Percentiles rank a stretch among this genome's conserved stretches.
Conservation (phyloP, 2,888 invertebrate genomes). For the Matsumyia berberina region DNA sequence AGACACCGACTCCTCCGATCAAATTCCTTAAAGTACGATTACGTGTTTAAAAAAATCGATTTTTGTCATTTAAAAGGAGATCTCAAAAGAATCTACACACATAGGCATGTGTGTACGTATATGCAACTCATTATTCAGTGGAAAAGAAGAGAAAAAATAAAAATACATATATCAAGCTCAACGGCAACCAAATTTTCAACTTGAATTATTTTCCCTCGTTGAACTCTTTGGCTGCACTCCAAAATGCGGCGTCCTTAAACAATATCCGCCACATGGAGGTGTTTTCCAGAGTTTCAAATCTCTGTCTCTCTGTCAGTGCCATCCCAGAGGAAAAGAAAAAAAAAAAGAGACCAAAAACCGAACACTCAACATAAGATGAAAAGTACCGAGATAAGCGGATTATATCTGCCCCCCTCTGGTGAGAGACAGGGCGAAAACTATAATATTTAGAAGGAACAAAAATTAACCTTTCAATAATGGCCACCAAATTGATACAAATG, state of each 20-base stretch:
- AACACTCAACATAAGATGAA: slow-evolving; percentile 52
- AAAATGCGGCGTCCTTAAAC: slow-evolving; percentile 38
- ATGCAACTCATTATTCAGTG: slow-evolving; percentile 30
- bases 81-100: slow-evolving; percentile 29
- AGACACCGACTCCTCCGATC: no score
- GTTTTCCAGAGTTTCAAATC: slow-evolving; percentile 38
- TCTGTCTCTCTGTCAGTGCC: slow-evolving; percentile 44
- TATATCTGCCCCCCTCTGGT: slow-evolving; percentile 14
- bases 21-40: no score
- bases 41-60: not conserved
- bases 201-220: slow-evolving; percentile 36
- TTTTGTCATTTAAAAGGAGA: slow-evolving; percentile 12
- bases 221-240: slow-evolving; percentile 57
- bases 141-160: not conserved
- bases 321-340: slow-evolving; percentile 19
- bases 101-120: no score
- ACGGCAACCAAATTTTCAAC: slow-evolving; percentile 32
- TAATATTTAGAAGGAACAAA: slow-evolving; percentile 57
- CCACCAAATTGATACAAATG: slow-evolving; percentile 75
- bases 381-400: slow-evolving; percentile 66
- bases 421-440: not conserved
- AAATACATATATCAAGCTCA: not conserved
- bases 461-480: slow-evolving; percentile 76
- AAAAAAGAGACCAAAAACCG: not conserved
- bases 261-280: slow-evolving; percentile 51